Evolutionary conservation across 37 sponge, comb jelly and placozoan species (phyloP), one percentile per base, ranked within the genome.

Genomic region (Tethya wilhelma): DNA sequence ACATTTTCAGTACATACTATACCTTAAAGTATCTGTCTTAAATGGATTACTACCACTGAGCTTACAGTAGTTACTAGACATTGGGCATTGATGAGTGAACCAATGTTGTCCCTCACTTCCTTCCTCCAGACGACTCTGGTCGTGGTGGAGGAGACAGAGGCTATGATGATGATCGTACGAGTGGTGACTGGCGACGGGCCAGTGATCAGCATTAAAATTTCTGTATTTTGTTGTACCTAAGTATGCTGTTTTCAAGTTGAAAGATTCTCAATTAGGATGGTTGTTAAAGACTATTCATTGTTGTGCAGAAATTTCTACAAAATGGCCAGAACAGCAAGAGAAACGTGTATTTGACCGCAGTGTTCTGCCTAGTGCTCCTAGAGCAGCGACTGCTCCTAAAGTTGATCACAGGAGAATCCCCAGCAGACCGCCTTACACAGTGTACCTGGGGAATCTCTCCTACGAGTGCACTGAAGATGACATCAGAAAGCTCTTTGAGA

Each of bases 391-490:
- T 26, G 90, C 80, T 14, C 83, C 83, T 0, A 65, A 88, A 5
- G 46, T 99, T 26, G 99, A 99, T 74, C 71, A 55, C 44, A 74
- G 79, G 25, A 86, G 91, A 4, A 82, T 99, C 12, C 97, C 99
- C n/a, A 66, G 69, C 64, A 75, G 58, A 4, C 97, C 97, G 1
- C 97, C 97, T 25, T 99, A 87, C 83, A 94, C 93, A 23, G 89
- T 95, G 20, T 94, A 87, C 74, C 85, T 99, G 40, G 95, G 93
- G 8, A 99, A 99, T 78, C 80, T 96, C 25, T 93, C 99, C 0
- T 99, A 90, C 49, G 99, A 99, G 49, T 79, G 78, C 14, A 56
- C 79, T 33, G 95, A 95, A 30, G 93, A 90, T 0, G 90, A 92
- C 45, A 79, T 98, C 23, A 30, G 26, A 19, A 23, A 69, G 29